Base-by-base conservation (phyloP, 92 coral and sea anemone genomes). In the Phymanthus crucifer region DNA sequence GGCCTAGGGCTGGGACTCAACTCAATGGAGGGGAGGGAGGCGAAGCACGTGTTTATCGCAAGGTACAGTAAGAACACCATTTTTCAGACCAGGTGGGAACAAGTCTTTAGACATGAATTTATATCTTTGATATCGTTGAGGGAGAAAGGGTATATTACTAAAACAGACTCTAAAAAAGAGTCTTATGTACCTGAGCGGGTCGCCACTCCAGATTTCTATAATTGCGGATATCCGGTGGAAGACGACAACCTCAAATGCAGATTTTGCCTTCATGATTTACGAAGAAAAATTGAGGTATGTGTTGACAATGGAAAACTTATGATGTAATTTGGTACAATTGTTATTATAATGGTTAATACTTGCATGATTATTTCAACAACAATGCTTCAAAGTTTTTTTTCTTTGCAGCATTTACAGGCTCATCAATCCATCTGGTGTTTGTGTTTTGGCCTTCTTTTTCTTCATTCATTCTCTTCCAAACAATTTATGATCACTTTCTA, bases 21-120 rank as follows among this genome's bases (percentile, higher is more conserved):
- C 33, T 86, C 86, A 10, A 83, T 73, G 88, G 85, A 87, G 78
- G 88, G 87, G 48, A 66, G 85, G 87, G 91, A 87, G 85, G 91
- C 85, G 21, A 87, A 87, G 71, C 91, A 83, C 37, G 76, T 79
- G 65, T 78, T 78, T 50, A 73, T 88, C 27, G 72, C 80, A 40
- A 80, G 76, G 46, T 88, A 83, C 21, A 80, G 78, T 80, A 77
- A 52, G 32, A 84, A 88, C 58, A 88, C 85, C 66, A 78, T 74
- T 46, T 83, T 74, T 40, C 79, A 67, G 11, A 45, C 27, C 27
- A 88, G 91, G 69, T 88, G 86, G 91, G 70, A 71, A 47, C 88
- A 88, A 71, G 74, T 84, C 27, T 88, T 88, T 68, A 82, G 58
- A 19, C 81, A 87, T 79, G 85, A 84, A 72, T 79, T 71, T 72